These are phyloP conservation scores for Leptinotarsa peninsularis DNA, from an alignment of 2,888 invertebrate genomes.

Conservation along the genomic window DNA sequence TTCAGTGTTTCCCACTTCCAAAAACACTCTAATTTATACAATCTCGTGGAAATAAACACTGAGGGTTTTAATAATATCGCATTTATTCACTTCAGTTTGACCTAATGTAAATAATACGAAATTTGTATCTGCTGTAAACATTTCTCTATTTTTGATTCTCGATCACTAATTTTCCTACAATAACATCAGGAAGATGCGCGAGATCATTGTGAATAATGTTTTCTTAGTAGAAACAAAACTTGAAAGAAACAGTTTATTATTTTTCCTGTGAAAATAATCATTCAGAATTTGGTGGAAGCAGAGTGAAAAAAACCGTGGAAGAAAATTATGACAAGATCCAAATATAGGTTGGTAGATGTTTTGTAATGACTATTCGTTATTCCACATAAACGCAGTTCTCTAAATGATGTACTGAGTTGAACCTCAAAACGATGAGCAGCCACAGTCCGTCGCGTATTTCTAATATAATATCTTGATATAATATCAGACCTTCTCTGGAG, in stretches of 20 bases:
- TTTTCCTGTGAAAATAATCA: background rate
- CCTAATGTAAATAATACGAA: constrained; percentile 12
- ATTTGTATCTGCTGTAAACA: constrained; percentile 20
- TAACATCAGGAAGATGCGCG: background rate
- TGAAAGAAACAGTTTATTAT: background rate
- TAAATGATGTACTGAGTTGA: too few species aligned
- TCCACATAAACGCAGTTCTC: too few species aligned
- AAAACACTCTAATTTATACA: constrained; percentile 9
- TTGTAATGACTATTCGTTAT: too few species aligned
- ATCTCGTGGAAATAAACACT: constrained; percentile 21
- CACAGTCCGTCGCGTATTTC: too few species aligned
- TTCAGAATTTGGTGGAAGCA: background rate
- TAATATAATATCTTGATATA: too few species aligned
- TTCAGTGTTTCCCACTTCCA: constrained; percentile 11
- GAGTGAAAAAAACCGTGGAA: background rate
- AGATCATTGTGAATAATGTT: constrained; percentile 1
- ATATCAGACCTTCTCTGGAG: too few species aligned
- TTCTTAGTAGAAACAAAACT: background rate
- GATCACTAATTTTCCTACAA: background rate
- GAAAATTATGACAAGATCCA: background rate
- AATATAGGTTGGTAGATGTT: background rate
- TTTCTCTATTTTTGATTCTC: constrained; percentile 11
- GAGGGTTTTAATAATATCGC: constrained; percentile 18
- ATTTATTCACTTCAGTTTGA: constrained; percentile 21
- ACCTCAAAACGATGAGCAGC: too few species aligned